Evolutionary conservation across 2,797 vertebrate genomes (phyloP).

Genomic region (Amniataba percoides): DNA sequence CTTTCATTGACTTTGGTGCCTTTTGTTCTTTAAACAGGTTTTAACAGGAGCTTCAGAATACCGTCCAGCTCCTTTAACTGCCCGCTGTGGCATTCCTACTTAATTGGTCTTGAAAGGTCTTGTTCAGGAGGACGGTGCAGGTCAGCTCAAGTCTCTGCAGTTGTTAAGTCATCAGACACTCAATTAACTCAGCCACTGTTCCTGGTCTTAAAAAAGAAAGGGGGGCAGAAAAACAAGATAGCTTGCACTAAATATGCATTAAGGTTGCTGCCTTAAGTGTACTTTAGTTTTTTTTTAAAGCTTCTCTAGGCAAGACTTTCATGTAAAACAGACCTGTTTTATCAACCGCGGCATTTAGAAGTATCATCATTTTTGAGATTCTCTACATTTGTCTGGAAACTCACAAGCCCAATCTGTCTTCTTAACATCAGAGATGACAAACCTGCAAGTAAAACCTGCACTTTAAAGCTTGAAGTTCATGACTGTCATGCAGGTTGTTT

Average conservation of each 20-base stretch:
- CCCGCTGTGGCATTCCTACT: conserved; percentile 53
- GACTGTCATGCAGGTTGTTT: neutral
- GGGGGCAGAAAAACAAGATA: conserved; percentile 35
- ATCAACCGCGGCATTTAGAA: neutral
- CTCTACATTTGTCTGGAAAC: neutral
- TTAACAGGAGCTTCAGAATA: conserved; percentile 43
- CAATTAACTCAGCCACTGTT: conserved; percentile 64
- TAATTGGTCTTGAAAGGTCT: conserved; percentile 78
- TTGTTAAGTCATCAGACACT: conserved; percentile 66
- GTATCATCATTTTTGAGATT: neutral
- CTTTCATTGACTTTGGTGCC: conserved; percentile 19
- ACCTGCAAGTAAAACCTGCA: no score
- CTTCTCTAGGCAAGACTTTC: neutral
- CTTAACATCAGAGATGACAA: neutral
- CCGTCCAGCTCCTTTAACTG: conserved; percentile 38
- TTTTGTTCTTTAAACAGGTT: conserved; percentile 37
- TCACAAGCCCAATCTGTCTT: neutral
- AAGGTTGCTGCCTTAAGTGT: conserved; percentile 23
- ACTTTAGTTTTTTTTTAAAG: conserved; percentile 5
- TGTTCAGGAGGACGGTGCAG: conserved; percentile 45
- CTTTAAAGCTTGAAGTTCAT: neutral
- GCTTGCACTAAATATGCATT: conserved; percentile 27
- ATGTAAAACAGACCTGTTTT: conserved; percentile 18
- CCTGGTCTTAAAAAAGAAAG: conserved; percentile 19
- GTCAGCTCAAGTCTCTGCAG: conserved; percentile 63